Evolutionary conservation across 2,888 invertebrate species (phyloP), one percentile per base, ranked within the genome.

Genomic region (Ectemnius lituratus): DNA sequence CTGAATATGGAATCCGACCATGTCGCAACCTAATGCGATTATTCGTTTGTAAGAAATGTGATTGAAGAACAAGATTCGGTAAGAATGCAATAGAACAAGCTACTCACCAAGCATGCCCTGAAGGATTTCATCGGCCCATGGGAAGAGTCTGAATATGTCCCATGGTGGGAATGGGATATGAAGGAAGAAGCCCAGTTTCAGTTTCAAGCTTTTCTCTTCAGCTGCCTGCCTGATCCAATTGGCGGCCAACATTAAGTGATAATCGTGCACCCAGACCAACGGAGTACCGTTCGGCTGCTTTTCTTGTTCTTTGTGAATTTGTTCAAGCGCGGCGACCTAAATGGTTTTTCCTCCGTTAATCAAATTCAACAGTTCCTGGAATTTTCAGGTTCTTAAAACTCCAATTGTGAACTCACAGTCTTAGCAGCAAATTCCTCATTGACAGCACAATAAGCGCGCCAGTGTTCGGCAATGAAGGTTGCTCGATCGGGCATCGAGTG

Each of bases 91-190:
- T 20, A 6, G 70, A 16, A 4, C 27, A 60, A 14, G 28, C 63
- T 23, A 82, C 91, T 91, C 91, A 93, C 95, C 96, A 65, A 98
- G 93, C 93, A 98, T 96, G 78, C 98, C 98, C 91, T 97, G 97
- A 37, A 98, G 93, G 68, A 98, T 95, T 92, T 97, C 97, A 91
- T 97, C 97, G n/a, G 96, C 95, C 96, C 97, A 97, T 1, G 97
- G 97, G 86, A 98, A 95, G 64, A 97, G 92, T 75, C 97, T 93
- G 91, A 97, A 97, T 81, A 97, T 97, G 87, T 98, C 98, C 96
- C 97, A 98, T 14, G 97, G 95, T 14, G 97, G 97, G 91, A 98
- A 98, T 0, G 98, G 98, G 86, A 98, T 98, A 91, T 98, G 98
- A 75, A 98, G 93, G 91, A 98, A 98, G 92, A 98, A 98, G 37